Evolutionary conservation across 2,888 invertebrate species (phyloP), one percentile per base, ranked within the genome.

Genomic region (Tinea pellionella): DNA sequence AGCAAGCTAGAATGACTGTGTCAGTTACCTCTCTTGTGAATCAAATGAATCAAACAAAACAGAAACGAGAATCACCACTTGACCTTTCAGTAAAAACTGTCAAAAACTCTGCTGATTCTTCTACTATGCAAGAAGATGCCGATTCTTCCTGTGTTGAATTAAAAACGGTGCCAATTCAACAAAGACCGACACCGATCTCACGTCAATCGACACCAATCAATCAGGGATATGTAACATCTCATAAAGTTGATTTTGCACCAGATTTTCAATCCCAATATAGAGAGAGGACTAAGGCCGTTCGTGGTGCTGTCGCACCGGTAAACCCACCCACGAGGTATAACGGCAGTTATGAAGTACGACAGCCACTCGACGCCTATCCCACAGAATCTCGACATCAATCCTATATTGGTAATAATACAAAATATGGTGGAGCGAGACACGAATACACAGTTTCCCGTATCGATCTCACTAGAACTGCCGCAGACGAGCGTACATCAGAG

Each of bases 71-170:
- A 75, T 95, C 94, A 9, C 96, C 96, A 0, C 80, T 96, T 62
- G 96, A 96, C 80, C 87, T 96, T 60, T 96, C 96, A 0, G 94
- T 96, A 55, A 96, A 96, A 76, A 96, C 96, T 0, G 92, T 96
- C 0, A 92, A 95, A 73, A 95, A 95, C 59, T 93, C 95, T 2
- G 95, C 96, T 0, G 96, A 96, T 78, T 96, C 96, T 0, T 96
- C 96, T 0, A 96, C 96, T 0, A 92, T 94, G 12, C 90, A 90
- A 69, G 92, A 93, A 68, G 90, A 91, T 60, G 76, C 85, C 12
- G 91, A 91, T 68, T 85, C 85, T 13, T 75, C 71, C 18, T 71
- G 77, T 8, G 67, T 72, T 62, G 87, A 87, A 64, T 78, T 66
- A 69, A 84, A 84, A 70, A 68, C 69, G 42, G 65, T 78, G 62